Percentiles rank a stretch among this genome's conserved stretches.
These are phyloP conservation scores for Trachelus stipa DNA, from an alignment of 2,888 invertebrate species.

Conservation along the genomic window DNA sequence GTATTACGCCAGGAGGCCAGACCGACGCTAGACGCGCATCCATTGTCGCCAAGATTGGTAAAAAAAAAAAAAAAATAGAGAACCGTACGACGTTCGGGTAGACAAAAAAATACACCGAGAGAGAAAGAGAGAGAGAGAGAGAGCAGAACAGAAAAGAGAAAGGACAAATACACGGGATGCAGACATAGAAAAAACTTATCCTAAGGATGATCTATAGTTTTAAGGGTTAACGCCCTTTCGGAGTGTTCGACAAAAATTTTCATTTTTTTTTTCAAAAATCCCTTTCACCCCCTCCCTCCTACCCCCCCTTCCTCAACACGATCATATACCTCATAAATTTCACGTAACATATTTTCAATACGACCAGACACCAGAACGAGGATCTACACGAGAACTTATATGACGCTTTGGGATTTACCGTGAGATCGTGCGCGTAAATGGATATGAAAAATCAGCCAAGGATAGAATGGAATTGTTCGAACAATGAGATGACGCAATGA, in stretches of 20 bases:
- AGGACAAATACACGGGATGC: slow-evolving; percentile 10
- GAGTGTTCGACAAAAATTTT: neutral
- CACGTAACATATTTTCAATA: neutral
- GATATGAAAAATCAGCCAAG: slow-evolving; percentile 40
- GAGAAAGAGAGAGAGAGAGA: slow-evolving; percentile 1
- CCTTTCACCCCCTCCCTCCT: too few species aligned
- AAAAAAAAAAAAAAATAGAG: slow-evolving; percentile 14
- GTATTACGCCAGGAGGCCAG: neutral
- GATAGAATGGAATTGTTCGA: slow-evolving; percentile 41
- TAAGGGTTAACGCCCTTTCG: slow-evolving; percentile 4
- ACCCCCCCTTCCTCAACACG: neutral
- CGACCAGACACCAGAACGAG: slow-evolving; percentile 28
- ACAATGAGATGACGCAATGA: slow-evolving; percentile 49
- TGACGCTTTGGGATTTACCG: slow-evolving; percentile 7
- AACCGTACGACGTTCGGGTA: neutral
- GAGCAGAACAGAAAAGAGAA: slow-evolving; percentile 12
- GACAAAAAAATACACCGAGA: neutral
- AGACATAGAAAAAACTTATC: slow-evolving; percentile 25
- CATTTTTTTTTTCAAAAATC: neutral
- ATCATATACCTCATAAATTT: neutral
- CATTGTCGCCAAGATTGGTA: slow-evolving; percentile 13
- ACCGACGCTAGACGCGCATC: slow-evolving; percentile 5
- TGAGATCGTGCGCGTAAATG: slow-evolving; percentile 10
- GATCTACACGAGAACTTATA: slow-evolving; percentile 13
- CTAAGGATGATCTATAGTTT: neutral